phyloP scores from a whole-genome alignment of 2,888 invertebrate species.

The Drosophila koepferae region DNA sequence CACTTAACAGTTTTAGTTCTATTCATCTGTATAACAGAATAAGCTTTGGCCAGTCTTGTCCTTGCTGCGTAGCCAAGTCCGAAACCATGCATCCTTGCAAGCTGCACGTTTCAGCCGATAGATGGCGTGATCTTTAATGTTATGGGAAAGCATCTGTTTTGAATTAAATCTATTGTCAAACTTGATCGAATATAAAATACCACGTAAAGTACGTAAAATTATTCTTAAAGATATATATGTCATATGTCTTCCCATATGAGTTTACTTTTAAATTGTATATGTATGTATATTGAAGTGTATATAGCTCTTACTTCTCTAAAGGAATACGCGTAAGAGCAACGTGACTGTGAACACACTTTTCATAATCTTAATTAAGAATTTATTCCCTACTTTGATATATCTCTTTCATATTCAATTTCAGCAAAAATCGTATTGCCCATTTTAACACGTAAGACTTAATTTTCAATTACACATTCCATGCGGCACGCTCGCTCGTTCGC shows the following conservation, averaged over 20 bases:
- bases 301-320: neutral
- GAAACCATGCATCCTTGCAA: conserved; percentile 46
- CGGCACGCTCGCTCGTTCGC: conserved; percentile 23
- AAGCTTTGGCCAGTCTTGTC: conserved; percentile 17
- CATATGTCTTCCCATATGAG: too few relatives aligned
- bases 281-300: too few relatives aligned
- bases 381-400: neutral
- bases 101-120: conserved; percentile 13
- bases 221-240: neutral
- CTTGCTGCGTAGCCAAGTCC: conserved; percentile 37
- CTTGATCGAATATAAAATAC: neutral
- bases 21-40: conserved; percentile 15
- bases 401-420: neutral
- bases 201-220: neutral
- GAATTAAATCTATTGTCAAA: conserved; percentile 4
- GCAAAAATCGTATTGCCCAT: neutral
- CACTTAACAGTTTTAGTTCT: neutral
- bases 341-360: too few relatives aligned
- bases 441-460: conserved; percentile 22
- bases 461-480: conserved; percentile 53
- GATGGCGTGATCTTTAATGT: conserved; percentile 38
- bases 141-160: neutral
- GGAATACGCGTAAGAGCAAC: neutral
- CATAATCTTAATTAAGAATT: neutral
- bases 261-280: neutral